Conservation (phyloP, 2,113 vertebrate genomes). For the Balaenoptera acutorostrata region DNA sequence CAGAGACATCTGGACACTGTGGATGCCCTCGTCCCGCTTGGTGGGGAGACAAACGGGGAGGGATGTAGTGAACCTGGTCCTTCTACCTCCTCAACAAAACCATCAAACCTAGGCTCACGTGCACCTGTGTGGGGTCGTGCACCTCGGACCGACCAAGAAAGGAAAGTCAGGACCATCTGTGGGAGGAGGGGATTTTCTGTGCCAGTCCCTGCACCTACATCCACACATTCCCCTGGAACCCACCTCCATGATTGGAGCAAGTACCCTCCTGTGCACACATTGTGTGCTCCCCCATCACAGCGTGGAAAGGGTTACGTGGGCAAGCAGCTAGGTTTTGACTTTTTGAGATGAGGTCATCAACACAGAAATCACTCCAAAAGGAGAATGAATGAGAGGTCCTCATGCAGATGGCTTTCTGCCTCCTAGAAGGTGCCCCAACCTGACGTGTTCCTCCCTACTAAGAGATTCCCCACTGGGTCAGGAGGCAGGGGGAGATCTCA, state of each 20-base stretch:
- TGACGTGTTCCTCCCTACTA: background rate
- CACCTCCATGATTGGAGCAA: accelerated
- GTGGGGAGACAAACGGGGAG: background rate
- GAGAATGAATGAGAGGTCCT: background rate
- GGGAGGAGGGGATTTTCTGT: background rate
- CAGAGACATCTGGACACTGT: background rate
- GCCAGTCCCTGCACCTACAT: background rate
- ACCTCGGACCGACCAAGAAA: background rate
- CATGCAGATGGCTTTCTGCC: background rate
- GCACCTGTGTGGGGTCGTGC: no score
- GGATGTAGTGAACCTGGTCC: accelerated
- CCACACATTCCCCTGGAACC: background rate
- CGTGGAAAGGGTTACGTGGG: background rate
- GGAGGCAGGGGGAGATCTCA: background rate
- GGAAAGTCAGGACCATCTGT: accelerated
- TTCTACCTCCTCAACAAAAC: background rate
- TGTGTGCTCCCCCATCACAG: background rate
- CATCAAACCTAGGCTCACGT: background rate
- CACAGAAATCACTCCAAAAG: background rate
- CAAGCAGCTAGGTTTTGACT: accelerated
- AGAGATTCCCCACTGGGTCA: background rate
- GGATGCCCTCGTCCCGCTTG: background rate
- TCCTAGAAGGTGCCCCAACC: background rate
- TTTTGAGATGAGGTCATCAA: background rate
- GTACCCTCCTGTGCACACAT: accelerated